phyloP scores from a whole-genome alignment of 2,888 invertebrate species.

The Cacoxenus indagator region DNA sequence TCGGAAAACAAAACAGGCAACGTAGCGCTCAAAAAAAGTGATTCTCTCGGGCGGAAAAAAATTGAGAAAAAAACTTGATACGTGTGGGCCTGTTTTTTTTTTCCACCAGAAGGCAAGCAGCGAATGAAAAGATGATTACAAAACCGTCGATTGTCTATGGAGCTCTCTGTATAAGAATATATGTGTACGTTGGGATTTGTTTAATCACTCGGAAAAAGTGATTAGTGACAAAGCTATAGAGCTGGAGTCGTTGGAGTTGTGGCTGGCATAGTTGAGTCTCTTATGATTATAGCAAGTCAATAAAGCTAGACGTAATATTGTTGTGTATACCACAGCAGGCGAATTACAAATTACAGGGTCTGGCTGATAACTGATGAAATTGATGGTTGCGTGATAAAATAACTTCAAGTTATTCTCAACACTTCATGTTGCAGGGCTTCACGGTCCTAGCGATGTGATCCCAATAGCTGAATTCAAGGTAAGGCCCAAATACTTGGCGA shows the following conservation, averaged over 20 bases:
- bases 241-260: background rate
- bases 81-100: conserved; percentile 40
- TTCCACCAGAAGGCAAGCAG: conserved; percentile 32
- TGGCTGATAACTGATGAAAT: no score
- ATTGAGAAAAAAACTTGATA: conserved; percentile 39
- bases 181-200: conserved; percentile 27
- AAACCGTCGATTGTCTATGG: conserved; percentile 48
- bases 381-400: no score
- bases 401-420: no score
- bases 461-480: no score
- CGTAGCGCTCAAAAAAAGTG: conserved; percentile 4
- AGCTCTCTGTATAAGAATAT: background rate
- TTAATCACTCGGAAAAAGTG: conserved; percentile 60
- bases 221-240: conserved; percentile 26
- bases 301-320: no score
- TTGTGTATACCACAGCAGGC: no score
- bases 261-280: background rate
- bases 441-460: no score
- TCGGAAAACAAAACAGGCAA: conserved; percentile 1
- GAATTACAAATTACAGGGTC: no score
- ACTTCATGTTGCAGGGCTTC: no score
- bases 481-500: no score
- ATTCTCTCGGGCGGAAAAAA: conserved; percentile 23
- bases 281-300: no score
- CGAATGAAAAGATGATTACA: conserved; percentile 42